phyloP scores from a whole-genome alignment of 2,797 vertebrate genomes.

The Neoniphon sammara region DNA sequence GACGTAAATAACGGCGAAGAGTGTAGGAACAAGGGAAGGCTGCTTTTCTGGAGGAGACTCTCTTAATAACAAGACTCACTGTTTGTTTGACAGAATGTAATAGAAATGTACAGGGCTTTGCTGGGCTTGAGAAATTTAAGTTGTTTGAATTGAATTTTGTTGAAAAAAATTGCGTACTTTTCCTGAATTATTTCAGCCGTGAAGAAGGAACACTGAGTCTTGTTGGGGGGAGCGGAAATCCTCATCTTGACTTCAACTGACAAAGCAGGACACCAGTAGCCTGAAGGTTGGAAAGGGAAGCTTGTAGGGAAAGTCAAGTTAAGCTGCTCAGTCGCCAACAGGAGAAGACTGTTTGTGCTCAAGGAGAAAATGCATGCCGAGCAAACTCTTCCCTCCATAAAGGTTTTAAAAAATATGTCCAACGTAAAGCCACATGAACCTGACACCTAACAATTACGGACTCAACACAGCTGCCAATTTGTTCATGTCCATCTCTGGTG shows the following conservation, averaged over 20 bases:
- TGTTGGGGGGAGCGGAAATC: neutral
- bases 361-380: constrained; percentile 5
- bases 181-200: neutral
- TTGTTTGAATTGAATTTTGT: neutral
- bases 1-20: constrained; percentile 46
- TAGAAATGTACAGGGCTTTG: neutral
- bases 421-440: constrained; percentile 34
- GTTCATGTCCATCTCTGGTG: constrained; percentile 54
- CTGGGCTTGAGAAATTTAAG: neutral
- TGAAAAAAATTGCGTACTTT: neutral
- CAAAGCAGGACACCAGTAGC: constrained; percentile 18
- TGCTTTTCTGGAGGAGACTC: constrained; percentile 8
- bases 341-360: neutral
- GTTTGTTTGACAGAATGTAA: constrained; percentile 17
- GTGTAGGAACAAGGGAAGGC: neutral
- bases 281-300: constrained; percentile 15
- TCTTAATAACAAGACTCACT: constrained; percentile 5
- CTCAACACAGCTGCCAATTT: constrained; percentile 45
- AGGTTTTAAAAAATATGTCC: constrained; percentile 31
- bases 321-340: constrained; percentile 9
- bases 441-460: constrained; percentile 51
- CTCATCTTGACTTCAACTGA: constrained; percentile 6
- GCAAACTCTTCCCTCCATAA: constrained; percentile 19
- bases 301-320: neutral
- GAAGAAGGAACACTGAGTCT: neutral